Evolutionary conservation across 2,888 invertebrate species (phyloP), one percentile per base, ranked within the genome.

Genomic region (Megastigmus dorsalis): DNA sequence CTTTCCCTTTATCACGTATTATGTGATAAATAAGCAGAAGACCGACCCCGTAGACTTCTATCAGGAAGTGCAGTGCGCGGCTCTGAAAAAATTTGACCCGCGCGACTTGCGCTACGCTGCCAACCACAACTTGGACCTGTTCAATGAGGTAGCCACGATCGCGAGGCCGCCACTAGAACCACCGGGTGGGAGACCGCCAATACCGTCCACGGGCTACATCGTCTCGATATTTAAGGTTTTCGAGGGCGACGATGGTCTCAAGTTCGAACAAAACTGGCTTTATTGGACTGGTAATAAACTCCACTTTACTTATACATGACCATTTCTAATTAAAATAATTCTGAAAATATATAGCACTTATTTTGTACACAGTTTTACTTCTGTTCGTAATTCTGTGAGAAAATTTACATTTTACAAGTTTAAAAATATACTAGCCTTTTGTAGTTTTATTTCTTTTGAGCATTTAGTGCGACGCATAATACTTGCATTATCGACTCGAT

Each of bases 221-320:
- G 94, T 97, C 81, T 96, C 96, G 82, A 95, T 97, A 83, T 97
- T 96, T 89, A 96, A 96, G 91, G 97, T 97, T 23, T 97, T 97
- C 88, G 96, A 97, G 89, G 97, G 97, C 41, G 97, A 97, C 86
- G 97, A 97, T 88, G 93, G 96, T 63, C 95, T 97, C 84, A 93
- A 95, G 79, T 95, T 97, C 86, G 97, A 97, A 88, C 92, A 95
- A 82, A 97, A 97, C 89, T 97, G 97, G 97, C 90, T 97, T 18
- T 96, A 96, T 86, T 97, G 97, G 97, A 97, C 97, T 28, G 91
- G 91, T 91, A 82, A 77, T 80, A 48, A 15, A 30, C 33, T 38
- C 54, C 15, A 41, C n/a, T 13, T 41, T 41, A 38, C 18, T 28
- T 52, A 28, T 54, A 38, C n/a, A n/a, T n/a, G n/a, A n/a, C n/a